phyloP scores from a whole-genome alignment of 37 sponge, comb jelly and placozoan species.

The Aplysina aerophoba region DNA sequence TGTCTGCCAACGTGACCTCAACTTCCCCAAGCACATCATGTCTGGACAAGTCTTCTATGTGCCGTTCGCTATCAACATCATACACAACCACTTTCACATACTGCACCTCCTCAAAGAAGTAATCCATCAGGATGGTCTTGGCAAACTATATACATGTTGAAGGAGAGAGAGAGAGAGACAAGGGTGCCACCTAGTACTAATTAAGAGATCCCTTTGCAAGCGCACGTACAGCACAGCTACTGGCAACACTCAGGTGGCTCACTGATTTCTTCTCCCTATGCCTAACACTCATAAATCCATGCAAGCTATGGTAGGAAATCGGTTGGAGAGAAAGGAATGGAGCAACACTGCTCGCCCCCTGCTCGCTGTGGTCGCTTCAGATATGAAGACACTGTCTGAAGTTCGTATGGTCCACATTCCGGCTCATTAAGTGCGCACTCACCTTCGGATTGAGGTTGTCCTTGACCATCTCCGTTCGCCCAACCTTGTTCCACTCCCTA shows the following conservation, averaged over 20 bases:
- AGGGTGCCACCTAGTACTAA: neutral
- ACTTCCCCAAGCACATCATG: constrained; percentile 78
- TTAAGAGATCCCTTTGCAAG: neutral
- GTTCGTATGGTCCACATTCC: neutral
- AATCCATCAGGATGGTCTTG: constrained; percentile 55
- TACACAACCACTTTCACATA: constrained; percentile 43
- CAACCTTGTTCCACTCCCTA: constrained; percentile 32
- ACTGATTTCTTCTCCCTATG: neutral
- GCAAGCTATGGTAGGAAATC: no score
- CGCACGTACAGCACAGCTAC: neutral
- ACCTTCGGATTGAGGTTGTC: constrained; percentile 49
- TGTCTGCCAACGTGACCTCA: constrained; percentile 77
- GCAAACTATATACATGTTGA: constrained; percentile 27
- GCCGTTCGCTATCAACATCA: constrained; percentile 41
- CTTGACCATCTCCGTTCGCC: constrained; percentile 45
- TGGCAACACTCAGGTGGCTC: neutral
- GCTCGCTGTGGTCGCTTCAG: no score
- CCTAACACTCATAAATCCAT: neutral
- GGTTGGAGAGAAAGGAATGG: no score
- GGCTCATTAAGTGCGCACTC: neutral
- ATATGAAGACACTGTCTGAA: neutral
- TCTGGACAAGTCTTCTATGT: constrained; percentile 19
- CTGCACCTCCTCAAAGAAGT: constrained; percentile 70
- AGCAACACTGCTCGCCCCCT: no score
- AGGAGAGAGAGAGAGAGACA: neutral